phyloP scores from a whole-genome alignment of 2,888 invertebrate genomes.

The Actias luna region DNA sequence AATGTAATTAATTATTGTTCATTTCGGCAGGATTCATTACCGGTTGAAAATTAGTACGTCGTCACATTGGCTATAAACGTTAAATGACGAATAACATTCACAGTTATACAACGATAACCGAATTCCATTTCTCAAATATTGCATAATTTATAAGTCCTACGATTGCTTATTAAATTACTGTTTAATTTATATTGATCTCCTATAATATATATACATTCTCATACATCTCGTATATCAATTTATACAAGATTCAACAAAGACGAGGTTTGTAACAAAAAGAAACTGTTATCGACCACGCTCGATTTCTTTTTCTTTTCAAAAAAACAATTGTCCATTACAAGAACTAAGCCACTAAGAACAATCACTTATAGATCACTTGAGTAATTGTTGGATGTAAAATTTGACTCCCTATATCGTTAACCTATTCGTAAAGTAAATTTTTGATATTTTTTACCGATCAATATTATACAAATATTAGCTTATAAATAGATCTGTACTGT shows the following conservation, averaged over 20 bases:
- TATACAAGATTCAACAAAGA: neutral
- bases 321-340: too few species aligned
- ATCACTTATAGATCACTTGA: too few species aligned
- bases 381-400: too few species aligned
- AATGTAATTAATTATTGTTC: slow-evolving; percentile 61
- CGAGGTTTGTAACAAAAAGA: neutral
- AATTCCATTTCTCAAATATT: neutral
- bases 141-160: neutral
- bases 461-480: too few species aligned
- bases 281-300: neutral
- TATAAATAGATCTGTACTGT: too few species aligned
- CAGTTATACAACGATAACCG: neutral
- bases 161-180: neutral
- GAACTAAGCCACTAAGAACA: too few species aligned
- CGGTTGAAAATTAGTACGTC: slow-evolving; percentile 36
- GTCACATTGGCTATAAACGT: neutral
- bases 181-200: neutral
- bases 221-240: too few species aligned
- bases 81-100: neutral
- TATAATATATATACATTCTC: neutral
- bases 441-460: too few species aligned
- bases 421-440: too few species aligned
- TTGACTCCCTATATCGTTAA: too few species aligned
- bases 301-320: too few species aligned
- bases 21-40: slow-evolving; percentile 54